Percentiles rank a stretch among this genome's conserved stretches.
Evolutionary conservation across 2,888 invertebrate genomes (phyloP).

Genomic region (Plemyria rubiginata): DNA sequence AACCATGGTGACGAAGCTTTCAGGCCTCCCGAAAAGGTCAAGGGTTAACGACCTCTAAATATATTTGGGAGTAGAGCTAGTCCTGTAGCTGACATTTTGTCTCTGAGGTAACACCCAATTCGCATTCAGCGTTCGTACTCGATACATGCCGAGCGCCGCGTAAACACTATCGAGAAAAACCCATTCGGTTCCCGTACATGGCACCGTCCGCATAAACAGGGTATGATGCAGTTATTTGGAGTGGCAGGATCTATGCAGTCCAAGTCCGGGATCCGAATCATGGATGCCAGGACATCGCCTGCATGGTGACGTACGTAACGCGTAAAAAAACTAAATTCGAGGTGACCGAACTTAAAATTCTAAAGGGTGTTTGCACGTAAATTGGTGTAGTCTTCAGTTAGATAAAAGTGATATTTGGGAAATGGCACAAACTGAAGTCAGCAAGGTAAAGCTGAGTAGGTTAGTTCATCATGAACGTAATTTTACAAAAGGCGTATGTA

Average conservation of each 20-base stretch:
- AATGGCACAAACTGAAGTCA: neutral
- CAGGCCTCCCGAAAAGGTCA: too few relatives aligned
- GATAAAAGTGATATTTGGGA: neutral
- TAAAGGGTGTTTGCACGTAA: neutral
- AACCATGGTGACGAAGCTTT: too few relatives aligned
- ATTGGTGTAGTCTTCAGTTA: neutral
- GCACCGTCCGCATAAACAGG: constrained; percentile 26
- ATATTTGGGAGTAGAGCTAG: neutral
- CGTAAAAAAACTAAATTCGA: neutral
- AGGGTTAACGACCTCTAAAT: too few relatives aligned
- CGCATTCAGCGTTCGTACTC: constrained; percentile 42
- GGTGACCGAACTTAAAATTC: neutral
- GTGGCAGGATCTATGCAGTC: constrained; percentile 22
- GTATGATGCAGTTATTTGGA: constrained; percentile 10
- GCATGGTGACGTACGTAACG: neutral
- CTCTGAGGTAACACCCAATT: constrained; percentile 32
- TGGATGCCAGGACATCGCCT: neutral
- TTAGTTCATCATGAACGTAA: neutral
- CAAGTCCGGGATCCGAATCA: constrained; percentile 14
- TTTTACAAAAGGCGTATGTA: neutral
- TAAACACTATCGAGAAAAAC: constrained; percentile 63
- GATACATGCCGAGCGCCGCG: constrained; percentile 37
- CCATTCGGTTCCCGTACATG: constrained; percentile 55
- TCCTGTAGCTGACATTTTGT: constrained; percentile 7
- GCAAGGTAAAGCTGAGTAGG: neutral